Evolutionary conservation across 1,140 invertebrate species (phyloP).

Genomic region (Propsilocerus akamusi): DNA sequence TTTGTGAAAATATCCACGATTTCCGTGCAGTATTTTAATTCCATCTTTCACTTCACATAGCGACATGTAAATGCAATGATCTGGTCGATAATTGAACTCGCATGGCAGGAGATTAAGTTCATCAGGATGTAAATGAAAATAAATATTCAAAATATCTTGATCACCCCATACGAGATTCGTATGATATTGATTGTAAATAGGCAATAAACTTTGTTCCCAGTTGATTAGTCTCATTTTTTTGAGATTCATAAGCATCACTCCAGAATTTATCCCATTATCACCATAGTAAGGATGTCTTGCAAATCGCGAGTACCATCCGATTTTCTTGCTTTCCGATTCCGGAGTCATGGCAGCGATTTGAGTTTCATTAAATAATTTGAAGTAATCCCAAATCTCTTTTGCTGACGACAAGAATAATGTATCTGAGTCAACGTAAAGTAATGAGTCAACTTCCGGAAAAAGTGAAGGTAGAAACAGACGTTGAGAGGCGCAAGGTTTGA

Average conservation of each 20-base stretch:
- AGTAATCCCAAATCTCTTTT: constrained; percentile 65
- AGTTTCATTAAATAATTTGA: constrained; percentile 62
- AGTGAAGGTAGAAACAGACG: constrained; percentile 72
- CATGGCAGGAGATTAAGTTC: constrained; percentile 68
- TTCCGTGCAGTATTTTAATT: constrained; percentile 74
- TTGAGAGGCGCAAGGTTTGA: constrained; percentile 85
- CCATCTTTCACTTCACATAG: constrained; percentile 69
- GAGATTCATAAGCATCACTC: constrained; percentile 94
- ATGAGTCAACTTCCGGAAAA: constrained; percentile 56
- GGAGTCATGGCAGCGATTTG: constrained; percentile 76
- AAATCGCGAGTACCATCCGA: constrained; percentile 92
- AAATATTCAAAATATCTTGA: constrained; percentile 93
- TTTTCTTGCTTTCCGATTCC: constrained; percentile 78
- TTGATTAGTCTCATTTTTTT: constrained; percentile 72
- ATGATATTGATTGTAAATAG: constrained; percentile 71
- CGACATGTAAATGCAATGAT: constrained; percentile 89
- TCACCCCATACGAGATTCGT: constrained; percentile 89
- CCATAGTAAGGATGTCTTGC: constrained; percentile 89
- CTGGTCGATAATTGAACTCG: constrained; percentile 79
- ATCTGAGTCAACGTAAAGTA: constrained; percentile 90
- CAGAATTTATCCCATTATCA: constrained; percentile 81
- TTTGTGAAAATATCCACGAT: constrained; percentile 65
- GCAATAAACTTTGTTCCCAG: constrained; percentile 67
- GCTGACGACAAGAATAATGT: constrained; percentile 69
- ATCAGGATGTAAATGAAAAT: constrained; percentile 80